Conservation (phyloP, 2,113 vertebrate genomes). For the Hippoglossus stenolepis region DNA sequence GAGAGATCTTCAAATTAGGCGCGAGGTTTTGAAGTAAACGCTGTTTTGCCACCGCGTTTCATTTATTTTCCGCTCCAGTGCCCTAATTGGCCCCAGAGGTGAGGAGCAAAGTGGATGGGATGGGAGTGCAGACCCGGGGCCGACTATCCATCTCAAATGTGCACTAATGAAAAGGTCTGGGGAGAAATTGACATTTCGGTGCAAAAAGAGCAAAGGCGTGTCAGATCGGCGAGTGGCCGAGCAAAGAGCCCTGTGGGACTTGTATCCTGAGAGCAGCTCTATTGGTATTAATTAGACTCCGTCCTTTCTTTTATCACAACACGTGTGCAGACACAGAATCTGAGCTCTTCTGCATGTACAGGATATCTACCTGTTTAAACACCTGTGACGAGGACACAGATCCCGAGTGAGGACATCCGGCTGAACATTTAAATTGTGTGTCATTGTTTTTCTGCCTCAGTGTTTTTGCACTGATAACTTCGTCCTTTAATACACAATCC, state of each 20-base stretch:
- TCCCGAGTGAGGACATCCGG: not conserved
- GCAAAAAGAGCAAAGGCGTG: conserved; percentile 39
- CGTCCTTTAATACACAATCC: too few relatives aligned
- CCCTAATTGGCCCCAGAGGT: conserved; percentile 78
- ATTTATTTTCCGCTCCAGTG: conserved; percentile 64
- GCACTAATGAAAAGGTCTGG: conserved; percentile 67
- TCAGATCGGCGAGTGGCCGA: conserved; percentile 31
- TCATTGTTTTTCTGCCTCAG: too few relatives aligned
- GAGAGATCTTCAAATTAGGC: conserved; percentile 69
- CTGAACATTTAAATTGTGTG: too few relatives aligned
- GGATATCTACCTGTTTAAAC: not conserved
- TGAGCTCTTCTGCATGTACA: not conserved
- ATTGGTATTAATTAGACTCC: conserved; percentile 54
- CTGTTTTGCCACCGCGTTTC: conserved; percentile 70
- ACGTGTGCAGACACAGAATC: conserved; percentile 7
- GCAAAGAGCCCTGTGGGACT: conserved; percentile 31
- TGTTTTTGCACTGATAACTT: too few relatives aligned
- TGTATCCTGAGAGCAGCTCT: conserved; percentile 2
- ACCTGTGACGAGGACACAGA: not conserved
- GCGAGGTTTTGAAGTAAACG: conserved; percentile 72
- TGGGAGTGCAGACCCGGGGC: conserved; percentile 40
- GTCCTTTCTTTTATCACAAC: conserved; percentile 13
- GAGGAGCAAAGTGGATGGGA: conserved; percentile 54
- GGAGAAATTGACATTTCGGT: conserved; percentile 65
- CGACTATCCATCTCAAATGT: conserved; percentile 59